Percentiles rank a stretch among this genome's conserved stretches.
Conservation (phyloP, 2,888 invertebrate genomes). For the Drosophila mimica region DNA sequence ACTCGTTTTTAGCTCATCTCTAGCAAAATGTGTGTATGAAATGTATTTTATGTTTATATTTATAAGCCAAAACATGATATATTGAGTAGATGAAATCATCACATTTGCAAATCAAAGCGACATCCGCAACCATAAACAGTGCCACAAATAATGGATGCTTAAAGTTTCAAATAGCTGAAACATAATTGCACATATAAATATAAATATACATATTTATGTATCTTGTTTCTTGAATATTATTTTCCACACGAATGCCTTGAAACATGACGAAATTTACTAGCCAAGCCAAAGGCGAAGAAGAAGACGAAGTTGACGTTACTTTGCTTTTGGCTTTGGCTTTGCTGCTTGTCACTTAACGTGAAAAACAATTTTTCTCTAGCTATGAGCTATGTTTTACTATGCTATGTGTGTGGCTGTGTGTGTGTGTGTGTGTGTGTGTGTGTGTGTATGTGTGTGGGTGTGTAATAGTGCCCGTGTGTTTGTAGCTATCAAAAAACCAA, state of each 20-base stretch:
- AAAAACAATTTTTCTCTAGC: constrained; percentile 80
- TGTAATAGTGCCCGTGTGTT: constrained; percentile 25
- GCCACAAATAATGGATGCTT: constrained; percentile 2
- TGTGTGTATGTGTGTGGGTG: not conserved
- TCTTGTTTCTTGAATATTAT: constrained; percentile 56
- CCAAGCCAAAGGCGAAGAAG: constrained; percentile 43
- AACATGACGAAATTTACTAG: constrained; percentile 61
- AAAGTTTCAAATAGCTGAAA: constrained; percentile 14
- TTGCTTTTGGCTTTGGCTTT: constrained; percentile 21
- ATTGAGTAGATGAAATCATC: not conserved
- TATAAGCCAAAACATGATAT: not conserved
- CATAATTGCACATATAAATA: constrained; percentile 27
- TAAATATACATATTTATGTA: constrained; percentile 6
- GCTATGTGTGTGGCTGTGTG: constrained; percentile 13
- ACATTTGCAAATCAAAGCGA: constrained; percentile 22
- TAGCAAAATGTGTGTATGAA: not conserved
- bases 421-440: constrained; percentile 7
- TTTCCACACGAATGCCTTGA: constrained; percentile 69
- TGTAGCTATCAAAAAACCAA: constrained; percentile 78
- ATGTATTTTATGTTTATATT: not conserved
- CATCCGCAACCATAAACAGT: not conserved
- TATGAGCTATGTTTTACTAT: constrained; percentile 42
- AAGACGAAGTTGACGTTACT: constrained; percentile 34
- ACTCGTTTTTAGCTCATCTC: constrained; percentile 4
- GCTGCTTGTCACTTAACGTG: constrained; percentile 77